Evolutionary conservation across 2,888 invertebrate species (phyloP).

Genomic region (Tholera decimalis): DNA sequence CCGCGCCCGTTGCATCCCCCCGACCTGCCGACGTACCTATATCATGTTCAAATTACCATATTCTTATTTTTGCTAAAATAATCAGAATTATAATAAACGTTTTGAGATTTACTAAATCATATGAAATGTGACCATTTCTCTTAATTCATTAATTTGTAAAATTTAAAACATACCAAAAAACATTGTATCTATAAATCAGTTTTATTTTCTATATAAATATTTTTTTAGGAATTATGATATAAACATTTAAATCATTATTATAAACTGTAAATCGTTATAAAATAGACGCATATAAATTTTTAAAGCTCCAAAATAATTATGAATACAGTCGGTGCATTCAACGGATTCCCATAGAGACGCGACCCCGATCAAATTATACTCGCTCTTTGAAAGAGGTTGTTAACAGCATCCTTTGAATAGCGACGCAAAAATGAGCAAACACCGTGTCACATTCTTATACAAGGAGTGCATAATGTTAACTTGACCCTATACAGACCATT

Average conservation of each 20-base stretch:
- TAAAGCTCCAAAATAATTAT: conserved; percentile 49
- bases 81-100: conserved; percentile 38
- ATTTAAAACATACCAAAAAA: neutral
- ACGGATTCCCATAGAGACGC: conserved; percentile 87
- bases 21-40: conserved; percentile 68
- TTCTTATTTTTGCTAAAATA: conserved; percentile 67
- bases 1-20: conserved; percentile 68
- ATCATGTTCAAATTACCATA: conserved; percentile 81
- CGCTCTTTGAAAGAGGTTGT: conserved; percentile 90
- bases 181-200: neutral
- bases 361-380: conserved; percentile 90
- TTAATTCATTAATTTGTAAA: neutral
- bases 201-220: neutral
- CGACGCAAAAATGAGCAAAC: conserved; percentile 89
- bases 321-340: conserved; percentile 73
- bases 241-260: neutral
- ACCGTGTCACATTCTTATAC: conserved; percentile 85
- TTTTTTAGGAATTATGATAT: neutral
- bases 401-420: conserved; percentile 90
- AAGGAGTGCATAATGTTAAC: conserved; percentile 87
- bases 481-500: conserved; percentile 86
- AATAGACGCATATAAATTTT: conserved; percentile 19
- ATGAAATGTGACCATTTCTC: neutral
- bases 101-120: conserved; percentile 7
- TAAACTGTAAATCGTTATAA: neutral